These are phyloP conservation scores for Notodonta ziczac DNA, from an alignment of 2,888 invertebrate genomes.

Conservation along the genomic window DNA sequence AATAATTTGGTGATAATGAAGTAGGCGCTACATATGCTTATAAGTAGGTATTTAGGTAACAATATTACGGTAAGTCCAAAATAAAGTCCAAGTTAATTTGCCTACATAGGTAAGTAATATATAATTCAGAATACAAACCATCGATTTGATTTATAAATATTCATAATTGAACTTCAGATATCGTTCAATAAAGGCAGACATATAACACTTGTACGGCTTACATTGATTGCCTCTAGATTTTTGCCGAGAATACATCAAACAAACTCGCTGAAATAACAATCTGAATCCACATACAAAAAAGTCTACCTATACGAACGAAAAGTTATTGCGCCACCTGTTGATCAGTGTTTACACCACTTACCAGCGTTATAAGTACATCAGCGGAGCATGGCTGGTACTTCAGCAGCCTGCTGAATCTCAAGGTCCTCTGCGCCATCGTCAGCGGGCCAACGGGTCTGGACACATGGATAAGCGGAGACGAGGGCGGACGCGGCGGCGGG, in stretches of 20 bases:
- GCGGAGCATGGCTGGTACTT: conserved; percentile 86
- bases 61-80: too few species aligned
- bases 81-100: too few species aligned
- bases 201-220: neutral
- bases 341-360: conserved; percentile 50
- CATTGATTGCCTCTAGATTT: neutral
- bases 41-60: too few species aligned
- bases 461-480: conserved; percentile 73
- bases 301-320: neutral
- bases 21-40: too few species aligned
- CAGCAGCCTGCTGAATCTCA: conserved; percentile 87
- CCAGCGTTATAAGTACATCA: conserved; percentile 73
- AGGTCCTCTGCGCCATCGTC: conserved; percentile 88
- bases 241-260: neutral
- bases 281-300: neutral
- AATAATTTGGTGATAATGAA: too few species aligned
- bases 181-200: too few species aligned
- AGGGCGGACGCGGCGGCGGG: conserved; percentile 69
- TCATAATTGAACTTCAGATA: too few species aligned
- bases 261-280: neutral
- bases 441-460: conserved; percentile 81
- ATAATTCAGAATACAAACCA: too few species aligned
- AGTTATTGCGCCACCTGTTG: neutral
- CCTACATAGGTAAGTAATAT: too few species aligned
- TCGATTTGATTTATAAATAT: too few species aligned